Percentiles rank a stretch among this genome's conserved stretches.
These are phyloP conservation scores for Sarcophaga variegata DNA, from an alignment of 2,888 invertebrate species.

Conservation along the genomic window DNA sequence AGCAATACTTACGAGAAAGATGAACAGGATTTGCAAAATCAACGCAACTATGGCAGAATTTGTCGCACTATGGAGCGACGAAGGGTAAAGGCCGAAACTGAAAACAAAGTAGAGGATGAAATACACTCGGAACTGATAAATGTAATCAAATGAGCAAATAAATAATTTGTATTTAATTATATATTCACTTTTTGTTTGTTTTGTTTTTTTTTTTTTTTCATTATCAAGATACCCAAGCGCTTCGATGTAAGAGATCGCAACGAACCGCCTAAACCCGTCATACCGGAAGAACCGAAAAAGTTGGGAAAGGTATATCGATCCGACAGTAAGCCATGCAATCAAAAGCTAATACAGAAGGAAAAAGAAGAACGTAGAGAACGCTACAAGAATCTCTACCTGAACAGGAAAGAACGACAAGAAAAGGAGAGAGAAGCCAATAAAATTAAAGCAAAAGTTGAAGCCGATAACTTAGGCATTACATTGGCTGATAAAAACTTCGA, in stretches of 20 bases:
- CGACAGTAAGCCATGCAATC: slow-evolving; percentile 75
- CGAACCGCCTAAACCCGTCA: background rate
- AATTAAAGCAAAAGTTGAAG: slow-evolving; percentile 53
- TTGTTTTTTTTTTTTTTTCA: background rate
- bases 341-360: slow-evolving; percentile 72
- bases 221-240: slow-evolving; percentile 58
- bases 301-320: slow-evolving; percentile 75
- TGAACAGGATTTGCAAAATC: slow-evolving; percentile 78
- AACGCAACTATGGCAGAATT: slow-evolving; percentile 76
- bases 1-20: slow-evolving; percentile 78
- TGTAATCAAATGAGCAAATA: slow-evolving; percentile 21
- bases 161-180: too few species aligned
- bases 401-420: slow-evolving; percentile 69
- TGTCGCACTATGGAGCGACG: slow-evolving; percentile 77
- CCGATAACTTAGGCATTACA: slow-evolving; percentile 68
- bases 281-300: slow-evolving; percentile 24
- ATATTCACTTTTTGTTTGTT: background rate
- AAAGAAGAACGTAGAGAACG: slow-evolving; percentile 72
- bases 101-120: slow-evolving; percentile 72
- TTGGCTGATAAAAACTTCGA: slow-evolving; percentile 74
- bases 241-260: slow-evolving; percentile 63
- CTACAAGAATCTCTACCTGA: slow-evolving; percentile 76
- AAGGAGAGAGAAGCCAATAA: slow-evolving; percentile 58
- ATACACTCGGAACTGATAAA: slow-evolving; percentile 74
- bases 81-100: slow-evolving; percentile 72